phyloP scores from a whole-genome alignment of 2,888 invertebrate genomes.

The Hoplodrina blanda region DNA sequence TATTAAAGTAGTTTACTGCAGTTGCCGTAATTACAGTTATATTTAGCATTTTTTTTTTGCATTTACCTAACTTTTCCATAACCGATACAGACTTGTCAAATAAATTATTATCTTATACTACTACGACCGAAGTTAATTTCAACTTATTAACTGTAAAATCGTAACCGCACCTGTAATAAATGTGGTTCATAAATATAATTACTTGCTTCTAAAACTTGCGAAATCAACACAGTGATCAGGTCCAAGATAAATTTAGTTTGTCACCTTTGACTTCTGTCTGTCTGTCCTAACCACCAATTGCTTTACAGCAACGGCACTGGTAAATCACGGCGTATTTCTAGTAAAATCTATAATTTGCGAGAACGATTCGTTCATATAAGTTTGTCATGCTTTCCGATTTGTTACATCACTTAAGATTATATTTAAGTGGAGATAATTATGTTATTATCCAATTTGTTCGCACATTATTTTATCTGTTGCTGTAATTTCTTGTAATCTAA shows the following conservation, averaged over 20 bases:
- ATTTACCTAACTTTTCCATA: too few species aligned
- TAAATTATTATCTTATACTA: not conserved
- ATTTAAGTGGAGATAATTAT: slow-evolving; percentile 10
- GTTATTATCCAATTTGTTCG: slow-evolving; percentile 12
- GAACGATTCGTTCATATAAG: slow-evolving; percentile 29
- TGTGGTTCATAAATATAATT: not conserved
- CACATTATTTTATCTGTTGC: not conserved
- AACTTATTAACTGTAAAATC: too few species aligned
- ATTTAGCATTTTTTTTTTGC: too few species aligned
- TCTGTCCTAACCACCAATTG: slow-evolving; percentile 7
- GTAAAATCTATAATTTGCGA: slow-evolving; percentile 39
- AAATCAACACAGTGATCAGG: slow-evolving; percentile 5
- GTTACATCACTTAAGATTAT: slow-evolving; percentile 54
- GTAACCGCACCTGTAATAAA: not conserved
- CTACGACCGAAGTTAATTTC: too few species aligned
- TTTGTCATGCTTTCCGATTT: slow-evolving; percentile 62
- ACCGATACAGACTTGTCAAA: not conserved
- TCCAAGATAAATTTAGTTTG: not conserved
- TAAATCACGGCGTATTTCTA: slow-evolving; percentile 29
- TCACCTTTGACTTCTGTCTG: slow-evolving; percentile 19
- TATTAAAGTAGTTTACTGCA: not conserved
- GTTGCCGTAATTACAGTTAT: not conserved
- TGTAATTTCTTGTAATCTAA: slow-evolving; percentile 13
- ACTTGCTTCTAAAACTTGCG: slow-evolving; percentile 2
- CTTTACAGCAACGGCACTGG: not conserved